These are phyloP conservation scores for Pollenia angustigena DNA, from an alignment of 2,888 invertebrate genomes.

Conservation along the genomic window DNA sequence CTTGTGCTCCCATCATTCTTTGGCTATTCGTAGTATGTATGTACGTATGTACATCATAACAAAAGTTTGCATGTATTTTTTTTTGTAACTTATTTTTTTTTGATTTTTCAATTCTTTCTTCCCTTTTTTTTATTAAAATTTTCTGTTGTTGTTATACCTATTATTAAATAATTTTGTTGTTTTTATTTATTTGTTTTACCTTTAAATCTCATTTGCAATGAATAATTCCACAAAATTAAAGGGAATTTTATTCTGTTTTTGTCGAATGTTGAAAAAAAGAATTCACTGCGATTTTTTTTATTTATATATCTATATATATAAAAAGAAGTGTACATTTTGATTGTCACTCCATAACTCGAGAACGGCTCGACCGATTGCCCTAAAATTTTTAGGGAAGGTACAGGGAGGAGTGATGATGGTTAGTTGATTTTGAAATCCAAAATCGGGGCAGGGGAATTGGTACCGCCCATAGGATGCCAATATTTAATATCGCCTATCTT, in stretches of 20 bases:
- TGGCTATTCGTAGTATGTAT: too few species aligned
- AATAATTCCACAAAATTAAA: not conserved
- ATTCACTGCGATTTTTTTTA: too few species aligned
- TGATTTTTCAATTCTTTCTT: constrained; percentile 25
- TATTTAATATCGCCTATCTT: too few species aligned
- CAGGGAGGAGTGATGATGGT: too few species aligned
- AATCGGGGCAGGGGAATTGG: too few species aligned
- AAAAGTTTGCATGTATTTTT: constrained; percentile 53
- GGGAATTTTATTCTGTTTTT: constrained; percentile 14
- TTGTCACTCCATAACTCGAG: too few species aligned
- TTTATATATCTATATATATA: too few species aligned
- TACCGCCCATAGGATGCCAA: too few species aligned
- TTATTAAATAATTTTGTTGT: constrained; percentile 19
- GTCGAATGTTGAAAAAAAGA: not conserved
- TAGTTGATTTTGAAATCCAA: too few species aligned
- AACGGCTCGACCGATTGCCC: too few species aligned
- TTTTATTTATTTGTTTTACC: constrained; percentile 23
- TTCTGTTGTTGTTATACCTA: constrained; percentile 33
- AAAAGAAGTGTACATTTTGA: too few species aligned
- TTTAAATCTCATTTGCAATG: constrained; percentile 16
- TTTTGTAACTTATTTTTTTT: constrained; percentile 12
- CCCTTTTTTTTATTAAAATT: constrained; percentile 18
- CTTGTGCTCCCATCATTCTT: not conserved
- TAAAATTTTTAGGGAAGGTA: too few species aligned
- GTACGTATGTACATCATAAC: not conserved